A percentile compares a stretch with the other conserved stretches of the same genome.
phyloP scores from a whole-genome alignment of 2,888 invertebrate species.

The Pimpla rufipes region DNA sequence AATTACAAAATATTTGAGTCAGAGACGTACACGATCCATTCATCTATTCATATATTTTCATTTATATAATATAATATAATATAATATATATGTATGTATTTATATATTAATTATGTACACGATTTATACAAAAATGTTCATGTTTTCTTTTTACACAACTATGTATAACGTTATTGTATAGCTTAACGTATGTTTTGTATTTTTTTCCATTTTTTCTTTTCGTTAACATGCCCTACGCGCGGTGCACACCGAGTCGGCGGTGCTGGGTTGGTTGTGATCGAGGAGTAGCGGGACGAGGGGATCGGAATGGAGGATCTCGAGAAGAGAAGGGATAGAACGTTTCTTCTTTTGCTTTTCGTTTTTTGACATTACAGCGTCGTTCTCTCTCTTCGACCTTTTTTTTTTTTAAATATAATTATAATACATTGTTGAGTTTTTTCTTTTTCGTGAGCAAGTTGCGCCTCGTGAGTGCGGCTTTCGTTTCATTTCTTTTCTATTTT shows the following conservation, averaged over 20 bases:
- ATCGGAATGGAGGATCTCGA: conserved; percentile 21
- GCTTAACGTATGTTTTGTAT: conserved; percentile 57
- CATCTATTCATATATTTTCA: conserved; percentile 72
- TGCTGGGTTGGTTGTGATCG: conserved; percentile 56
- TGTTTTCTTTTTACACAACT: conserved; percentile 82
- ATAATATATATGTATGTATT: conserved; percentile 75
- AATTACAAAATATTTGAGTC: conserved; percentile 13
- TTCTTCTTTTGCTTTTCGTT: conserved; percentile 37
- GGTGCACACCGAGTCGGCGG: conserved; percentile 14
- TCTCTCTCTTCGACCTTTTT: conserved; percentile 40
- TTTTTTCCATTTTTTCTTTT: conserved; percentile 29
- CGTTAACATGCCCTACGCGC: conserved; percentile 39
- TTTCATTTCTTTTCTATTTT: neutral
- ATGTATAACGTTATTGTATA: conserved; percentile 75
- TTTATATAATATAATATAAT: conserved; percentile 71
- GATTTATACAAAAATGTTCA: conserved; percentile 84
- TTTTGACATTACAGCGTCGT: conserved; percentile 50
- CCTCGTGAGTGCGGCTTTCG: conserved; percentile 19
- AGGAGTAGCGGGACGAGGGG: conserved; percentile 48
- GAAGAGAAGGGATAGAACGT: conserved; percentile 43
- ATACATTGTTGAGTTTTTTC: conserved; percentile 75
- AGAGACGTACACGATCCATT: conserved; percentile 69
- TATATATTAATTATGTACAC: conserved; percentile 84
- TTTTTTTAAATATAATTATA: conserved; percentile 69
- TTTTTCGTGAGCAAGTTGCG: conserved; percentile 62